Evolutionary conservation across 2,888 invertebrate genomes (phyloP).

Genomic region (Sepioteuthis lessoniana): DNA sequence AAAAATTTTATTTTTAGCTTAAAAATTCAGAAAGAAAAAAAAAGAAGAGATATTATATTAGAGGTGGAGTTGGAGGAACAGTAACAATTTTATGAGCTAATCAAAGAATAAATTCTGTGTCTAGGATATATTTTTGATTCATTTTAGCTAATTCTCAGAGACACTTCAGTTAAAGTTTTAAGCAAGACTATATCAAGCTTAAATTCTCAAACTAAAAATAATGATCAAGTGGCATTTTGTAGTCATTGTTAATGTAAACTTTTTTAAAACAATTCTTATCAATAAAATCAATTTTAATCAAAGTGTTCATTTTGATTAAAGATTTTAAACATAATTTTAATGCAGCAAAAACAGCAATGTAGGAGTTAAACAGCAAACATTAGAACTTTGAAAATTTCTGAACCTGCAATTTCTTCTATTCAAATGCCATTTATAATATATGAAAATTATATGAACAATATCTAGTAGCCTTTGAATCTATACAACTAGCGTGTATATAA

Average conservation of each 20-base stretch:
- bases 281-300: not conserved
- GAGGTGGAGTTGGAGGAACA: not conserved
- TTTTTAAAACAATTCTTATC: not conserved
- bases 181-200: not conserved
- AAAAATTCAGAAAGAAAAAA: not conserved
- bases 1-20: not conserved
- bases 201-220: not conserved
- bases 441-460: too few species aligned
- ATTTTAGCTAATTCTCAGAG: not conserved
- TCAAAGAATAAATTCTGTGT: not conserved
- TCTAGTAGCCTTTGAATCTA: too few species aligned
- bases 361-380: too few species aligned
- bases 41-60: not conserved
- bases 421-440: too few species aligned
- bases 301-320: not conserved
- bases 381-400: too few species aligned
- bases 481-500: too few species aligned
- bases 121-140: not conserved
- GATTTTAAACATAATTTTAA: too few species aligned
- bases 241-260: not conserved
- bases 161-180: not conserved
- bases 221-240: not conserved
- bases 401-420: too few species aligned
- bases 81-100: not conserved
- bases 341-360: too few species aligned